Evolutionary conservation across 2,888 invertebrate genomes (phyloP).

Genomic region (Dichetophora obliterata): DNA sequence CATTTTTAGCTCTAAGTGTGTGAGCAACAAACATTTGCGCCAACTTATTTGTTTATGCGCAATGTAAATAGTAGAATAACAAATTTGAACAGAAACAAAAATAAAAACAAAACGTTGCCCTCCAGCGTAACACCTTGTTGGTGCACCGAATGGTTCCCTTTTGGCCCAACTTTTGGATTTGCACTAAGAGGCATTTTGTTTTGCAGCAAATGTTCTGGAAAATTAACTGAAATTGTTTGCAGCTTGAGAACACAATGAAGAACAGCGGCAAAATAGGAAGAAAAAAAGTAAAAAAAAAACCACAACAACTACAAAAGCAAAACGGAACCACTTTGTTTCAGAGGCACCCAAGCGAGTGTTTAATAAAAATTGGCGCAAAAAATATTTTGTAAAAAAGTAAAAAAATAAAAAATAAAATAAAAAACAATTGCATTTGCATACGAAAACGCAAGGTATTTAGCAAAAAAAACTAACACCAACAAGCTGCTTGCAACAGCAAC

Average conservation of each 20-base stretch:
- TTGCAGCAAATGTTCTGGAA: conserved; percentile 35
- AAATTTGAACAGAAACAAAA: neutral
- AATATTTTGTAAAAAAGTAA: neutral
- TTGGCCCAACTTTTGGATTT: neutral
- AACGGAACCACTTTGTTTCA: conserved; percentile 38
- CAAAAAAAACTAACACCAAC: neutral
- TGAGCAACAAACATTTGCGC: neutral
- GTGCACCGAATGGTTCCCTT: neutral
- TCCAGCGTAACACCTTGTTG: neutral
- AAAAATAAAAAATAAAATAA: neutral
- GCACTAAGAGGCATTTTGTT: conserved; percentile 31
- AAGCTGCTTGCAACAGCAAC: conserved; percentile 5
- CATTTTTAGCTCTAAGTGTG: neutral
- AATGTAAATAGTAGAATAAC: neutral
- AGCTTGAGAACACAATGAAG: neutral
- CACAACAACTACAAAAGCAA: conserved; percentile 3
- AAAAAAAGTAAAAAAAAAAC: conserved; percentile 13
- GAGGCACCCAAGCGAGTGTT: conserved; percentile 39
- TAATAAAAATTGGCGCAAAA: conserved; percentile 29
- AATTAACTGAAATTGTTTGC: conserved; percentile 35
- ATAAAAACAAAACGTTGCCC: neutral
- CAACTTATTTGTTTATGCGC: conserved; percentile 25
- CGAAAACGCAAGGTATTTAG: conserved; percentile 5
- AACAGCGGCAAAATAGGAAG: neutral
- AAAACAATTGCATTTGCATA: conserved; percentile 29